Conservation (phyloP, 2,797 vertebrate species). For the Paramormyrops hopkinsi region DNA sequence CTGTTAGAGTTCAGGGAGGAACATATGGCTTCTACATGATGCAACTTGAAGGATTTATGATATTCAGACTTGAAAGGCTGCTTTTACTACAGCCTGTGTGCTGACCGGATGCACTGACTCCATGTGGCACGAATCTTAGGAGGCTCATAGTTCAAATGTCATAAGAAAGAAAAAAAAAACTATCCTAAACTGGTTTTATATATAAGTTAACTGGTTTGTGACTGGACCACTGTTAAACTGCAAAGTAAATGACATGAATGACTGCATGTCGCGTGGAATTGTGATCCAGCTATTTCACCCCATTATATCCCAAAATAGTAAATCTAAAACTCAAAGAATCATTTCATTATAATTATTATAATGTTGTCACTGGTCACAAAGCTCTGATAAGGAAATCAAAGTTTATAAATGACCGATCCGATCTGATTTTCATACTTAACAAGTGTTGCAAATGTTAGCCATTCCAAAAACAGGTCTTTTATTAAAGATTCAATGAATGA, state of each 20-base stretch:
- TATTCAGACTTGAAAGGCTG: not conserved
- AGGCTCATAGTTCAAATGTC: not conserved
- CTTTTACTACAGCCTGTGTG: not conserved
- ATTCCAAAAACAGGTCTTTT: not conserved
- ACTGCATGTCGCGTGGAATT: not conserved
- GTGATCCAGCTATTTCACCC: not conserved
- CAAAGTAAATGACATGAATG: not conserved
- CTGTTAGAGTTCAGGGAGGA: not conserved
- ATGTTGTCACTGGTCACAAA: not conserved
- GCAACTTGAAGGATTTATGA: constrained; percentile 13
- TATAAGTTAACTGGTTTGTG: not conserved
- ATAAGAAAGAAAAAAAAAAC: not conserved
- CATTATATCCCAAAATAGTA: not conserved
- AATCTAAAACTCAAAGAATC: not conserved
- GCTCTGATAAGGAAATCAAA: not conserved
- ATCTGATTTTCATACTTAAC: not conserved
- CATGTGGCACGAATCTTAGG: not conserved
- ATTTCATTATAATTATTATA: not conserved
- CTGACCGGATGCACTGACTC: not conserved
- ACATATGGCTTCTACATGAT: not conserved
- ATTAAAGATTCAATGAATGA: not conserved
- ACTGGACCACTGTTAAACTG: not conserved
- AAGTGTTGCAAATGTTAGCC: not conserved
- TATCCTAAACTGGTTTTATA: not conserved
- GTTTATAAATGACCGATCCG: not conserved